Evolutionary conservation across 2,113 vertebrate species (phyloP), one percentile per base, ranked within the genome.

Genomic region (Hydrochoerus hydrochaeris): DNA sequence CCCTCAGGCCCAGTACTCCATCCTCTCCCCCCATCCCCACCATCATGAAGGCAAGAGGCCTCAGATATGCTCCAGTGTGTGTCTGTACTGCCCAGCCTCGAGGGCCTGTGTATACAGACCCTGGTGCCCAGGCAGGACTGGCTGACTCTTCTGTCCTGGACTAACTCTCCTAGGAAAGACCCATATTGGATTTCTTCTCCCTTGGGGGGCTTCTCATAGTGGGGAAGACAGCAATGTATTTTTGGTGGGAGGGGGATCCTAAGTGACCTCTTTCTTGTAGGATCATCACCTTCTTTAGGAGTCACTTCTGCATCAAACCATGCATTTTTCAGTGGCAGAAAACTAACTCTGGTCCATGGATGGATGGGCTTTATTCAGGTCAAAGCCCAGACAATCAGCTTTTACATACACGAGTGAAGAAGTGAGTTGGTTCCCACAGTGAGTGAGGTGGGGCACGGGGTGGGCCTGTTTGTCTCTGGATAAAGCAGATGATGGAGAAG

Each of bases 171-270:
- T 41, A 13, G 78, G 7, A 9, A 32, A 83, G n/a, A n/a, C 7
- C 28, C 28, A 32, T 20, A 0, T 46, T 0, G n/a, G 13, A 5
- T 7, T 46, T 13, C 30, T 10, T 16, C 12, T 57, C 52, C 22
- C 22, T 2, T 2, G 12, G 26, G 26, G 26, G 2, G 0, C 35
- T 14, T 52, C 54, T 63, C 9, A 8, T 0, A 9, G 28, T 7
- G 2, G 17, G 41, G 30, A 11, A 81, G 41, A 46, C 10, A 0
- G 12, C 28, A 32, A 19, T 20, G 17, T 9, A 11, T 7, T 24
- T 30, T 71, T 13, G 49, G 49, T 10, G 49, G 49, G 46, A 52
- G 49, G 54, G 54, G 54, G 54, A 16, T 57, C 54, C 54, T 57
- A 57, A 57, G 3, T 26, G 7, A 26, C 52, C 11, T 3, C 32